A percentile compares a stretch with the other conserved stretches of the same genome.
These are phyloP conservation scores for Plusia festucae DNA, from an alignment of 2,888 invertebrate species.

Conservation along the genomic window DNA sequence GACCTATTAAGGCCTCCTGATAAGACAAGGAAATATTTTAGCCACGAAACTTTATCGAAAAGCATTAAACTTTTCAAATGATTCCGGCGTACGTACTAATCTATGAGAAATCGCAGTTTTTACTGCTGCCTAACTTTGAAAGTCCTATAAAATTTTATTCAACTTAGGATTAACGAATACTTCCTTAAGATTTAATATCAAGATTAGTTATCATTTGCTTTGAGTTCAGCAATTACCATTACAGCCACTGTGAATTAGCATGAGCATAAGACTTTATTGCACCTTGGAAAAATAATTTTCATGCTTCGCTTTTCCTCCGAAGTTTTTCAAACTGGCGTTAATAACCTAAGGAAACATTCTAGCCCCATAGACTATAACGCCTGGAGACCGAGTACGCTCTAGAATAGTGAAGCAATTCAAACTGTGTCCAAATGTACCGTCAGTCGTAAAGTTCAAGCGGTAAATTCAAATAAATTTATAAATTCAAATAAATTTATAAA, in stretches of 20 bases:
- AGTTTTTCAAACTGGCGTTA: too few species aligned
- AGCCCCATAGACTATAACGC: too few species aligned
- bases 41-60: constrained; percentile 11
- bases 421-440: too few species aligned
- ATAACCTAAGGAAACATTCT: too few species aligned
- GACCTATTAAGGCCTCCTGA: neutral
- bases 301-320: too few species aligned
- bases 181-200: constrained; percentile 55
- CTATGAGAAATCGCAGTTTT: constrained; percentile 47
- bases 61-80: constrained; percentile 33
- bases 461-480: too few species aligned
- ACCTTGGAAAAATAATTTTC: too few species aligned
- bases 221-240: constrained; percentile 55
- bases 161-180: constrained; percentile 36
- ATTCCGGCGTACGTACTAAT: constrained; percentile 39
- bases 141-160: constrained; percentile 51
- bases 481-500: too few species aligned
- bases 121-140: constrained; percentile 47
- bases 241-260: neutral
- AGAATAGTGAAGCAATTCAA: too few species aligned
- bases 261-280: too few species aligned
- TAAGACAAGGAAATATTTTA: constrained; percentile 7
- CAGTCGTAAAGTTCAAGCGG: too few species aligned
- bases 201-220: constrained; percentile 59
- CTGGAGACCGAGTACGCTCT: too few species aligned